A percentile compares a stretch with the other conserved stretches of the same genome.
Conservation (phyloP, 2,113 vertebrate species). For the Neodontobutis hainanensis region DNA sequence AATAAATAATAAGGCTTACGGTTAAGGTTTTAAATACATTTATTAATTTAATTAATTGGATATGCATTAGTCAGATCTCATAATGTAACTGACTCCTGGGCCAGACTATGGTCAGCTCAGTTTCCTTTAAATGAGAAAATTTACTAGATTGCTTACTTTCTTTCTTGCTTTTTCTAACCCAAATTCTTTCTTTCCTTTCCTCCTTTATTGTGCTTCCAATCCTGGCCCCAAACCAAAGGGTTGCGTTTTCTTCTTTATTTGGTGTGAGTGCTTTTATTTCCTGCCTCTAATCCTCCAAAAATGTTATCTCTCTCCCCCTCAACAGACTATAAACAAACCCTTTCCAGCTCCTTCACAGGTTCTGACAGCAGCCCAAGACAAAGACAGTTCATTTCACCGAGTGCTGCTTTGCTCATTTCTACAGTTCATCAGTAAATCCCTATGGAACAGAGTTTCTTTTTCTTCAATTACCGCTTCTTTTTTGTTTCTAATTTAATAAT, state of each 20-base stretch:
- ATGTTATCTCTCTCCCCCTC: conserved; percentile 65
- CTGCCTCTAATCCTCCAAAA: conserved; percentile 70
- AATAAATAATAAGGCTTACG: too few relatives aligned
- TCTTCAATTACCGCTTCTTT: not conserved
- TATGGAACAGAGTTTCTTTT: not conserved
- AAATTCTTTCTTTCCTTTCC: conserved; percentile 16
- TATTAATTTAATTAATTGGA: too few relatives aligned
- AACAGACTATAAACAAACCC: conserved; percentile 66
- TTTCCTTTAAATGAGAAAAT: too few relatives aligned
- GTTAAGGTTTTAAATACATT: too few relatives aligned
- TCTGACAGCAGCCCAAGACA: conserved; percentile 2
- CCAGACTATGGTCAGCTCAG: too few relatives aligned
- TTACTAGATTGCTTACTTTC: conserved; percentile 13
- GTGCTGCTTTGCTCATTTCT: not conserved
- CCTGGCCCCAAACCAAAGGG: conserved; percentile 9
- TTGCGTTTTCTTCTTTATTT: conserved; percentile 78
- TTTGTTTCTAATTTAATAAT: conserved; percentile 36
- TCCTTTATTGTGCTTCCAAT: not conserved
- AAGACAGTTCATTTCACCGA: not conserved
- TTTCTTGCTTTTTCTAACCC: conserved; percentile 11
- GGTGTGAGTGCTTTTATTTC: conserved; percentile 66
- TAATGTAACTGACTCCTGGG: too few relatives aligned
- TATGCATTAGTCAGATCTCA: too few relatives aligned
- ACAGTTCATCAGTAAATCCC: conserved; percentile 5
- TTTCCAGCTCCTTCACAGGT: conserved; percentile 30